These are phyloP conservation scores for Orius insidiosus DNA, from an alignment of 1,140 invertebrate genomes.

Conservation along the genomic window DNA sequence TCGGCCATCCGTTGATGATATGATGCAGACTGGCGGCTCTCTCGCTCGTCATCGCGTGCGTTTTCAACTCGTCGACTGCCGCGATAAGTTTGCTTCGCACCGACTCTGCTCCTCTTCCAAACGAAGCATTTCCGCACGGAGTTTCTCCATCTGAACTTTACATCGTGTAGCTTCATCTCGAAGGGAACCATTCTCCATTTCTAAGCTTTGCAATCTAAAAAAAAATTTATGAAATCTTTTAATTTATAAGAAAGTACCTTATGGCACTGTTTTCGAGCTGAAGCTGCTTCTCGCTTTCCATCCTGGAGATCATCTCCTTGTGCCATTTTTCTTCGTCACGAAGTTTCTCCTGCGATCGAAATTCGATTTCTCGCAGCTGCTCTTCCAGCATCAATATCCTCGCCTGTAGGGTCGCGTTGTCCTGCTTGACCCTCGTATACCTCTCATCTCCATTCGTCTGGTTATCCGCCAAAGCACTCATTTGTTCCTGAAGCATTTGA, in stretches of 20 bases:
- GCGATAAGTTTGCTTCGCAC: slow-evolving; percentile 33
- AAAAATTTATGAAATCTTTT: neutral
- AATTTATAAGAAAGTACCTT: slow-evolving; percentile 32
- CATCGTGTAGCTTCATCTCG: slow-evolving; percentile 52
- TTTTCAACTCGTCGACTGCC: slow-evolving; percentile 34
- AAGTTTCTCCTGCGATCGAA: slow-evolving; percentile 65
- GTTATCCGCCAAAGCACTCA: slow-evolving; percentile 66
- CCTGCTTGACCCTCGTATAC: slow-evolving; percentile 69
- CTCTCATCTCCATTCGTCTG: slow-evolving; percentile 69
- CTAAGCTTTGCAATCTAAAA: slow-evolving; percentile 49
- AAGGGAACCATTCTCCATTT: slow-evolving; percentile 55
- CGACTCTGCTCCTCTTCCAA: slow-evolving; percentile 35
- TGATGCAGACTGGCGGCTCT: slow-evolving; percentile 36
- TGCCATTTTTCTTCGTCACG: slow-evolving; percentile 69
- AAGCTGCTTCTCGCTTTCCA: slow-evolving; percentile 71
- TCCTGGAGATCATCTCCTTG: slow-evolving; percentile 56
- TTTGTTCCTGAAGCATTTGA: slow-evolving; percentile 77
- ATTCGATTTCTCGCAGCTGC: slow-evolving; percentile 73
- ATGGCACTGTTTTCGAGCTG: slow-evolving; percentile 72
- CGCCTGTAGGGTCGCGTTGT: slow-evolving; percentile 75
- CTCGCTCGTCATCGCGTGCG: slow-evolving; percentile 34
- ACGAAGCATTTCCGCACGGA: slow-evolving; percentile 30
- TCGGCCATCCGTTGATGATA: slow-evolving; percentile 34
- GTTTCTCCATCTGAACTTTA: slow-evolving; percentile 35
- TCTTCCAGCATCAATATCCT: slow-evolving; percentile 80